Conservation (phyloP, 2,888 invertebrate genomes). For the Cephalotes varians region DNA sequence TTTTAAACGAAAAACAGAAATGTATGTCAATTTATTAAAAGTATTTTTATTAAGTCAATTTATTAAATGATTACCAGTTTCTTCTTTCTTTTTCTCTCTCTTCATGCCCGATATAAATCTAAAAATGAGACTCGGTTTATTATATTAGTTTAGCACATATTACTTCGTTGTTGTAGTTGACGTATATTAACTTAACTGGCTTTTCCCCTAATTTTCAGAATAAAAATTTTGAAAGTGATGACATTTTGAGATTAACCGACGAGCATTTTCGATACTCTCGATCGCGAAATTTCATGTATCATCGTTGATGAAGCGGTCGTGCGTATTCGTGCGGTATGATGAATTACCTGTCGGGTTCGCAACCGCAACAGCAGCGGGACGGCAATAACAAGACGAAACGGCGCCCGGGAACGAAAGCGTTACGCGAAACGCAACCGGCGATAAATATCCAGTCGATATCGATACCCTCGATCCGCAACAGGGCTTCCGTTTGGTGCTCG, state of each 20-base stretch:
- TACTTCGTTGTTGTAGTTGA: neutral
- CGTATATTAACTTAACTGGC: neutral
- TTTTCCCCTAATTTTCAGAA: neutral
- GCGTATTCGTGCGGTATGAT: constrained; percentile 55
- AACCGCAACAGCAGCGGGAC: constrained; percentile 30
- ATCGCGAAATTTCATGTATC: constrained; percentile 52
- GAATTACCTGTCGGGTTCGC: constrained; percentile 52
- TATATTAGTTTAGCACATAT: neutral
- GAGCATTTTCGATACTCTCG: constrained; percentile 23
- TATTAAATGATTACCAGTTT: neutral
- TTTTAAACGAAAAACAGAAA: neutral
- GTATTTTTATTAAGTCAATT: too few relatives aligned
- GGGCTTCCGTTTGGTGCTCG: constrained; percentile 7
- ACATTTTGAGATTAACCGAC: neutral
- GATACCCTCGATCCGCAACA: constrained; percentile 4
- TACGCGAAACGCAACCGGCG: constrained; percentile 43
- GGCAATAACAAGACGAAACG: constrained; percentile 58
- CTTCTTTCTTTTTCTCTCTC: neutral
- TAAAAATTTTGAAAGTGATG: neutral
- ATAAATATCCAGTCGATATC: constrained; percentile 62
- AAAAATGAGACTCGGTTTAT: neutral
- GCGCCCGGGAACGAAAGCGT: constrained; percentile 50
- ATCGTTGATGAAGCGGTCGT: constrained; percentile 53
- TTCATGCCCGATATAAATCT: neutral
- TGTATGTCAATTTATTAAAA: neutral